phyloP scores from a whole-genome alignment of 2,797 vertebrate genomes.

The Phrynocephalus guinanensis region DNA sequence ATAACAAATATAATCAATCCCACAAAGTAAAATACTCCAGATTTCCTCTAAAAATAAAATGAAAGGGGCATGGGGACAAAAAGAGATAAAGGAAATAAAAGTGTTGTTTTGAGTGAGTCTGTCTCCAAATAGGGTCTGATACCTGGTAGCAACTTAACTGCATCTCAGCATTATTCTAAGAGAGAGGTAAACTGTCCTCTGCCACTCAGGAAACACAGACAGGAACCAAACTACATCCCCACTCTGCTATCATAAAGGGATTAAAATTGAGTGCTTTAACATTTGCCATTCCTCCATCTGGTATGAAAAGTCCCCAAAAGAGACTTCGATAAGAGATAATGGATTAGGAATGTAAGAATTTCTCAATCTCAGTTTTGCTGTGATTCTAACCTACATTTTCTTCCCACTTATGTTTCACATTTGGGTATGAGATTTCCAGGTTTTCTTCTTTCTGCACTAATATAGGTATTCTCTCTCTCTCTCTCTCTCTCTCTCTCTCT shows the following conservation, averaged over 20 bases:
- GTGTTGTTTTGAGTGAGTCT: constrained; percentile 15
- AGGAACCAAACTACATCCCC: too few relatives aligned
- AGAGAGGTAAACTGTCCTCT: constrained; percentile 42
- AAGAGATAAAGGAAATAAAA: background rate
- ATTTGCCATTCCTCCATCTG: constrained; percentile 14
- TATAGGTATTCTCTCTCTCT: too few relatives aligned
- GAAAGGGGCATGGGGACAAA: background rate
- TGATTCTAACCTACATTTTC: too few relatives aligned
- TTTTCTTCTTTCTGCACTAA: too few relatives aligned
- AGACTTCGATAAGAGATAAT: background rate
- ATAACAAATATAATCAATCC: constrained; percentile 41
- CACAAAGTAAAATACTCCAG: background rate
- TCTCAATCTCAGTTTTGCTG: too few relatives aligned
- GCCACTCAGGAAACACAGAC: constrained; percentile 16
- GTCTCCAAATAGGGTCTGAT: constrained; percentile 22
- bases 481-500: too few relatives aligned
- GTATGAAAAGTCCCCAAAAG: background rate
- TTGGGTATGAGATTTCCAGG: too few relatives aligned
- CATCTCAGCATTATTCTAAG: constrained; percentile 57
- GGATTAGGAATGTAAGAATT: too few relatives aligned
- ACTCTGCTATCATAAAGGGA: background rate
- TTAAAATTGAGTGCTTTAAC: constrained; percentile 23
- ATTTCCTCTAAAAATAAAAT: constrained; percentile 38
- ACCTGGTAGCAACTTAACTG: constrained; percentile 38
- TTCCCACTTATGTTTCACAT: too few relatives aligned